Conservation (phyloP, 2,113 vertebrate genomes). For the Spilogale gracilis region DNA sequence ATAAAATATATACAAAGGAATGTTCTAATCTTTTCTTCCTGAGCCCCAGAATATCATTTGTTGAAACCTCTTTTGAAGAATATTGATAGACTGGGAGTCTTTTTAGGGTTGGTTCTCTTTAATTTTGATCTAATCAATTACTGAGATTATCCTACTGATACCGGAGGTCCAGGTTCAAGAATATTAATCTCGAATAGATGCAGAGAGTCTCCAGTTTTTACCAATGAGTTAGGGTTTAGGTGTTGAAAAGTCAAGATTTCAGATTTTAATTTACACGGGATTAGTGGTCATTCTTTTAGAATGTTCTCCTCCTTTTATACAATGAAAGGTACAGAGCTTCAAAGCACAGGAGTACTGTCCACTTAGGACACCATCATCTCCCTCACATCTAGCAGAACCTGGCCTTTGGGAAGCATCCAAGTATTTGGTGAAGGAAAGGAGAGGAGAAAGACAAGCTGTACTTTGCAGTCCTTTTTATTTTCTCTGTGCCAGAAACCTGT, state of each 20-base stretch:
- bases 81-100: not conserved
- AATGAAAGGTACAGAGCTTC: not conserved
- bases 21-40: not conserved
- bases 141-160: not conserved
- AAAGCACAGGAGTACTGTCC: not conserved
- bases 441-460: not conserved
- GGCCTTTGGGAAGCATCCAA: not conserved
- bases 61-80: not conserved
- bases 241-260: not conserved
- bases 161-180: not conserved
- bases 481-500: not conserved
- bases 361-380: not conserved
- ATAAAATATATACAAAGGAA: not conserved
- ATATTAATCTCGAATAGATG: not conserved
- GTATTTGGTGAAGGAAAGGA: not conserved
- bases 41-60: not conserved
- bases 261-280: not conserved
- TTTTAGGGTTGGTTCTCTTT: not conserved
- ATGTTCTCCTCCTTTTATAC: not conserved
- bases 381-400: no score
- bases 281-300: not conserved
- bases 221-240: not conserved
- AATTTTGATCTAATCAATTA: not conserved
- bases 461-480: not conserved
- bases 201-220: not conserved